These are phyloP conservation scores for Phengaris arion DNA, from an alignment of 2,888 invertebrate genomes.

Conservation along the genomic window DNA sequence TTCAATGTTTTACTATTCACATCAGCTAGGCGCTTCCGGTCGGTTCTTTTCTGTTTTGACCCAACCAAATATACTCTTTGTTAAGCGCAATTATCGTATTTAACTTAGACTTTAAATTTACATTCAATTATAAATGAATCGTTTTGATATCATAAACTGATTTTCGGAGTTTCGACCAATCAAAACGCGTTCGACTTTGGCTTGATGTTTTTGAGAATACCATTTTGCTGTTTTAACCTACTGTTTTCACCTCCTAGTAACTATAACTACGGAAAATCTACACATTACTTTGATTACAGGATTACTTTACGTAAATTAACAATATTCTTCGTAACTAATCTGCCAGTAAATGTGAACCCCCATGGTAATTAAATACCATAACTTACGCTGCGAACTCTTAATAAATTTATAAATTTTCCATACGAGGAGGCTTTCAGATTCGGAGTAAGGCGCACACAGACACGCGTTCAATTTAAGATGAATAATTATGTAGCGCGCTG, in stretches of 20 bases:
- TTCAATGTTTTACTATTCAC: no score
- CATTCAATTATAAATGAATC: no score
- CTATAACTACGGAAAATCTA: background rate
- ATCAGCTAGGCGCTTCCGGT: no score
- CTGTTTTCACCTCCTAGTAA: background rate
- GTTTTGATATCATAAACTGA: no score
- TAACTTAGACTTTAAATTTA: no score
- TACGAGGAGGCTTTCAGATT: constrained; percentile 56
- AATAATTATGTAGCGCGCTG: constrained; percentile 78
- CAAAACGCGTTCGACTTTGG: no score
- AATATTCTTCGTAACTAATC: constrained; percentile 1
- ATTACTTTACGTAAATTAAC: background rate
- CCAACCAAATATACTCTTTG: no score
- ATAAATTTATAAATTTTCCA: constrained; percentile 75
- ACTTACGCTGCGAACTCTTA: constrained; percentile 53
- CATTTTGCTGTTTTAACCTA: no score
- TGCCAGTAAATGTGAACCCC: constrained; percentile 15
- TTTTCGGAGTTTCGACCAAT: no score
- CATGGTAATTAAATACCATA: constrained; percentile 57
- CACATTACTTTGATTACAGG: background rate
- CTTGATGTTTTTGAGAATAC: no score
- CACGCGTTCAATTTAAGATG: constrained; percentile 77
- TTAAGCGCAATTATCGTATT: no score
- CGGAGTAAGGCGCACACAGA: constrained; percentile 63
- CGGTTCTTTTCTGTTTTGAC: no score